A percentile compares a stretch with the other conserved stretches of the same genome.
phyloP scores from a whole-genome alignment of 2,888 invertebrate genomes.

The Eubasilissa splendida region DNA sequence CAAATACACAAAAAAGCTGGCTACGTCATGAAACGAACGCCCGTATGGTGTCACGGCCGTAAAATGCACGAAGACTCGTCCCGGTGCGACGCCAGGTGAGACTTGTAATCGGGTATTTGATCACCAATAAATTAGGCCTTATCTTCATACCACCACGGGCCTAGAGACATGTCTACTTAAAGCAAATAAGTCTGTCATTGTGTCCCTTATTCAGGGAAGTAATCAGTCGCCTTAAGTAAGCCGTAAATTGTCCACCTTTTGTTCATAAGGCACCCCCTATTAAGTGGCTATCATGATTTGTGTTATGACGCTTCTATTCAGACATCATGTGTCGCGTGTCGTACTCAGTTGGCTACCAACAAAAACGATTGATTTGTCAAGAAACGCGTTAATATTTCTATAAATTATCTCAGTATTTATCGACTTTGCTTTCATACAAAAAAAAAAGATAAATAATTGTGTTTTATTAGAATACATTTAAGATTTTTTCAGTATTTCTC shows the following conservation, averaged over 20 bases:
- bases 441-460: no score
- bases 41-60: constrained; percentile 31
- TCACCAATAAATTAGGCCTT: constrained; percentile 55
- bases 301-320: constrained; percentile 22
- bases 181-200: constrained; percentile 45
- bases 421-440: no score
- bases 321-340: not conserved
- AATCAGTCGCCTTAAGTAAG: constrained; percentile 23
- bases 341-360: not conserved
- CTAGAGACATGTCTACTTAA: constrained; percentile 49
- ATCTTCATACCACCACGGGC: constrained; percentile 32
- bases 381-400: not conserved
- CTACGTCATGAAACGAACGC: constrained; percentile 11
- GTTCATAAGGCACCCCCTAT: constrained; percentile 28
- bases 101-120: constrained; percentile 39
- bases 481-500: no score
- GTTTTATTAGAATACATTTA: no score
- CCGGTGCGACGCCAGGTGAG: constrained; percentile 42
- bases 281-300: constrained; percentile 19
- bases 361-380: constrained; percentile 18
- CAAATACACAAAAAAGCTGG: constrained; percentile 13
- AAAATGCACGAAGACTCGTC: constrained; percentile 25
- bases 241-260: constrained; percentile 33
- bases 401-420: no score
- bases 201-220: constrained; percentile 18